Conservation (phyloP, 2,113 vertebrate species). For the Platysteira castanea region DNA sequence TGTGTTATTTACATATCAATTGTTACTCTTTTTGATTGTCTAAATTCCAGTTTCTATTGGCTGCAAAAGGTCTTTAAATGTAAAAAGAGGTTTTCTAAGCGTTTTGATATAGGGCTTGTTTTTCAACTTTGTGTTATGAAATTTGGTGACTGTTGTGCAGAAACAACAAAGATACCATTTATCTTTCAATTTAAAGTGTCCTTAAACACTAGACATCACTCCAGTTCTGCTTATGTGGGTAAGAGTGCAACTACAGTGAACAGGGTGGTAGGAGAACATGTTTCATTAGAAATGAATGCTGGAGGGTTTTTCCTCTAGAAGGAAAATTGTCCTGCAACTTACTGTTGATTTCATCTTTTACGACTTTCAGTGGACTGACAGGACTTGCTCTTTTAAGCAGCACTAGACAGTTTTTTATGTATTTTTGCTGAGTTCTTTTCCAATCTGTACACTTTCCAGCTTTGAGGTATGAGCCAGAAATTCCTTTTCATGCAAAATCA, state of each 20-base stretch:
- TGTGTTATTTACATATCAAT: background rate
- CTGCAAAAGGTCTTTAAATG: background rate
- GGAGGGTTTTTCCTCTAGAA: background rate
- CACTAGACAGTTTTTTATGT: background rate
- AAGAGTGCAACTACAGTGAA: background rate
- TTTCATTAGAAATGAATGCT: background rate
- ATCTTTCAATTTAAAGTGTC: background rate
- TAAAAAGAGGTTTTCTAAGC: background rate
- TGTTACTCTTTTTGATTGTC: background rate
- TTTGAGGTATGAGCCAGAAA: background rate
- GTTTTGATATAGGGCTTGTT: background rate
- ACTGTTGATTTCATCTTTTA: background rate
- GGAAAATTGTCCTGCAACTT: background rate
- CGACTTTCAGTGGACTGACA: background rate
- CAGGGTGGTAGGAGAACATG: background rate
- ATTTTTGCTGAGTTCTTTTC: background rate
- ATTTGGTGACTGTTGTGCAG: background rate
- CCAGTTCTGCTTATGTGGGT: background rate
- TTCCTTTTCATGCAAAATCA: slow-evolving; percentile 9
- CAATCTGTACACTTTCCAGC: background rate
- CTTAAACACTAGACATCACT: background rate
- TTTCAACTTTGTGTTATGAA: background rate
- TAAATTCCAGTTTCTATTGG: background rate
- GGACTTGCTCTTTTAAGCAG: background rate
- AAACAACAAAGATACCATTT: background rate